Base-by-base conservation (phyloP, 2,113 vertebrate genomes). In the Ifrita kowaldi region DNA sequence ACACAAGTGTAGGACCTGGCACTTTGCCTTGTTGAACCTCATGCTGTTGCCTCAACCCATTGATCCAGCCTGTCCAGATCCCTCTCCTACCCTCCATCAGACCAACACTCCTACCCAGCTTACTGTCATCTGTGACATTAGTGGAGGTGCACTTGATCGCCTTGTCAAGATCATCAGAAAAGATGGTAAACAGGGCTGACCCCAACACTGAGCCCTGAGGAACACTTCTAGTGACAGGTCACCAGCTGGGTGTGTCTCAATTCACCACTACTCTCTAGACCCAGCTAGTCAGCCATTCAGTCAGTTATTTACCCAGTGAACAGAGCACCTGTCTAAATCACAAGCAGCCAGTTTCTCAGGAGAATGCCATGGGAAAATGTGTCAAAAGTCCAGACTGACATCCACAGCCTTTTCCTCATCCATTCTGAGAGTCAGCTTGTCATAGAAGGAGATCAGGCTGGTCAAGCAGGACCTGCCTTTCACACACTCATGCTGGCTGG, bases 111-210 rank as follows among this genome's bases (percentile, higher is more conserved):
- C 27, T 7, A 33, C 15, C 10, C 22, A 57, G 13, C 5, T 70
- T 28, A 26, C 20, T 37, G 47, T 56, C 64, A 30, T 50, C 37
- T 57, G 44, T 49, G 52, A 64, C 41, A 19, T 65, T 79, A 47
- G 12, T 64, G 44, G 53, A 26, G 26, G 15, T 53, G 11, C 9
- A 5, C n/a, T 71, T 1, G 4, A 71, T 22, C 0, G 0, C 14
- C 13, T 17, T 39, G 33, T 59, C 23, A 50, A 28, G 44, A 39
- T 26, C 16, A 15, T 42, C 28, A 33, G 23, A 10, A 46, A 78
- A 50, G 16, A 32, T 19, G 17, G 30, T 19, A 35, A 39, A 47
- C 14, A 27, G 19, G 26, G 33, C 17, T 65, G 44, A 42, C 19
- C 7, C 28, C 17, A 41, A 18, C n/a, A 32, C 28, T 52, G 39